Evolutionary conservation across 2,113 vertebrate species (phyloP), one percentile per base, ranked within the genome.

Genomic region (Progne subis): DNA sequence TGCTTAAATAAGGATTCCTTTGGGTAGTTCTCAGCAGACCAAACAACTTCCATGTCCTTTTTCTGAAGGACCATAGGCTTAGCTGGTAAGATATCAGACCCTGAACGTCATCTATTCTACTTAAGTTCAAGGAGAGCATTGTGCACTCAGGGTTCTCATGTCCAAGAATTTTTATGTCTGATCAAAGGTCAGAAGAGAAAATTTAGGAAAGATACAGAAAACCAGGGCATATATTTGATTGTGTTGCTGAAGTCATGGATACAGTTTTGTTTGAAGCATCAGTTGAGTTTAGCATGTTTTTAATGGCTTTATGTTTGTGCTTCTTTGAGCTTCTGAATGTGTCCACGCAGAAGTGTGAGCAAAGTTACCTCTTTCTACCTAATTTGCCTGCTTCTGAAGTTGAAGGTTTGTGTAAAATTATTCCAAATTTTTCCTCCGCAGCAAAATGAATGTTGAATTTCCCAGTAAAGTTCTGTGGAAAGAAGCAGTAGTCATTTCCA

Each of bases 371-470:
- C 34, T 76, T 77, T 59, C 18, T 84, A 11, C 12, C 17, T 39
- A 21, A 28, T 29, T 70, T 41, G 3, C 37, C 32, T 3, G 1
- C 14, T 82, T 93, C 12, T 1, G 1, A 50, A 63, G 9, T 8
- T 69, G 21, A 57, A 76, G 6, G 18, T 32, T 85, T 91, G 4
- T 44, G 14, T 37, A 26, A 55, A 71, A 18, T 34, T 87, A 6
- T 18, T 67, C 14, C 24, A 56, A 32, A 12, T 57, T 83, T 53
- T 71, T 25, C 1, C 3, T 3, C 4, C 0, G 0, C 47, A 34
- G 47, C 17, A 78, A 68, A 72, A 63, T 41, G 18, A 34, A 26
- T 82, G 12, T 23, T 68, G 17, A 23, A 15, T 74, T 72, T 83
- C 32, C 15, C 18, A 24, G 2, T n/a, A 16, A 7, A 46, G 1